Evolutionary conservation across 2,797 vertebrate species (phyloP).

Genomic region (Leptoclinus maculatus): DNA sequence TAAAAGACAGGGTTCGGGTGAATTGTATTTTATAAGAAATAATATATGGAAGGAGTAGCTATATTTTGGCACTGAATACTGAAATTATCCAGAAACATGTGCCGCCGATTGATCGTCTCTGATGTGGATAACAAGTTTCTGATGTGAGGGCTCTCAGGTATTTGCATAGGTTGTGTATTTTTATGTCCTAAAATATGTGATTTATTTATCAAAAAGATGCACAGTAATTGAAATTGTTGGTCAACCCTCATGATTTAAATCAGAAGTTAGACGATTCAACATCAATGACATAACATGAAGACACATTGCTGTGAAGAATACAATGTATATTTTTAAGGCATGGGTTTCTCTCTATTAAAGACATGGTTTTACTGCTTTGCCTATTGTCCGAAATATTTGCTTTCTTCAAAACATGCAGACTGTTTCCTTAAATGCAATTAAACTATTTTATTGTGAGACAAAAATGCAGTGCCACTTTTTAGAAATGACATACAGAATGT

Average conservation of each 20-base stretch:
- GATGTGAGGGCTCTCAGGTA: conserved; percentile 81
- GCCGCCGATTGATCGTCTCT: conserved; percentile 66
- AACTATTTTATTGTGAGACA: conserved; percentile 36
- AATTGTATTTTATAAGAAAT: conserved; percentile 80
- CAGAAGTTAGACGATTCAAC: conserved; percentile 51
- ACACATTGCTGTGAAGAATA: conserved; percentile 79
- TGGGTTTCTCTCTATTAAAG: conserved; percentile 82
- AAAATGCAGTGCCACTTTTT: neutral
- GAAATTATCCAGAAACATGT: conserved; percentile 67
- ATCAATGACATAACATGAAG: conserved; percentile 73
- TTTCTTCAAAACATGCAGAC: conserved; percentile 38
- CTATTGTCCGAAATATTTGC: conserved; percentile 41
- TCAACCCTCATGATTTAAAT: conserved; percentile 51
- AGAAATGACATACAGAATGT: neutral
- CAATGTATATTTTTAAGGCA: conserved; percentile 81
- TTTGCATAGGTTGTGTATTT: conserved; percentile 76
- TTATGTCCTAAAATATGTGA: conserved; percentile 65
- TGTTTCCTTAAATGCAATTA: conserved; percentile 41
- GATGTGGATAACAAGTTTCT: conserved; percentile 57
- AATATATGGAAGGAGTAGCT: conserved; percentile 76
- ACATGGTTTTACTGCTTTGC: conserved; percentile 61
- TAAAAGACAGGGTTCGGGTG: conserved; percentile 75
- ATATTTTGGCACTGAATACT: conserved; percentile 82
- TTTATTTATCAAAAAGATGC: conserved; percentile 68
- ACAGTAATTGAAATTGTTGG: conserved; percentile 45